Percentiles rank a stretch among this genome's conserved stretches.
Evolutionary conservation across 2,888 invertebrate genomes (phyloP).

Genomic region (Dromius quadrimaculatus): DNA sequence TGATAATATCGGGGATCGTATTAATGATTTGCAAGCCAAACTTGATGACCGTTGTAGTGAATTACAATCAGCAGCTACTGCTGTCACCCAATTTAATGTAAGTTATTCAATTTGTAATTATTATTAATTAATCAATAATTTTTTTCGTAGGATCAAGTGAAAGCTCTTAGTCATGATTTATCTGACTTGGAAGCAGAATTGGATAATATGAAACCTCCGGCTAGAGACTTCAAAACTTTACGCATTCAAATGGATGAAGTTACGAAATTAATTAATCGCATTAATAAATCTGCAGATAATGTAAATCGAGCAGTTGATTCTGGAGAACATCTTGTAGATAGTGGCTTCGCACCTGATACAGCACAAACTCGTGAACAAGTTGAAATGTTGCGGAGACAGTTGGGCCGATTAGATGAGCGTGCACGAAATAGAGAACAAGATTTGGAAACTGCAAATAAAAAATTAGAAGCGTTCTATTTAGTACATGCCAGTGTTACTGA

Average conservation of each 20-base stretch:
- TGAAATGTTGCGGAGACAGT: conserved; percentile 81
- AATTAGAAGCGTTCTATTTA: conserved; percentile 88
- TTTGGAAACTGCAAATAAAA: conserved; percentile 80
- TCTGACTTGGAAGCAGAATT: conserved; percentile 85
- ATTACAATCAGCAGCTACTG: conserved; percentile 87
- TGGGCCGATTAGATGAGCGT: conserved; percentile 80
- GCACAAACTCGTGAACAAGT: conserved; percentile 86
- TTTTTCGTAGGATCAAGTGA: conserved; percentile 78
- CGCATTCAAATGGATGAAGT: conserved; percentile 87
- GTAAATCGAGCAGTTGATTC: conserved; percentile 77
- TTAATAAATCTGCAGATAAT: conserved; percentile 76
- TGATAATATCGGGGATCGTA: conserved; percentile 79
- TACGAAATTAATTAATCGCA: conserved; percentile 73
- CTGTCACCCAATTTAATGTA: conserved; percentile 87
- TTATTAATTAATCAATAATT: conserved; percentile 43
- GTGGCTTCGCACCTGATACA: conserved; percentile 87
- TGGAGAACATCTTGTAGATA: conserved; percentile 84
- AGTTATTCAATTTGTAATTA: conserved; percentile 51
- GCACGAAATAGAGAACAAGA: conserved; percentile 83
- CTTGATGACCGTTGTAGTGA: conserved; percentile 84
- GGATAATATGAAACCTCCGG: conserved; percentile 87
- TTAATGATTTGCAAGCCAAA: conserved; percentile 80
- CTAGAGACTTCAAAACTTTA: conserved; percentile 87
- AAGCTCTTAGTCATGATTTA: conserved; percentile 81
- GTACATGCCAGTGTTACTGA: conserved; percentile 80